phyloP scores from a whole-genome alignment of 1,140 invertebrate genomes.

The Radopholus similis region DNA sequence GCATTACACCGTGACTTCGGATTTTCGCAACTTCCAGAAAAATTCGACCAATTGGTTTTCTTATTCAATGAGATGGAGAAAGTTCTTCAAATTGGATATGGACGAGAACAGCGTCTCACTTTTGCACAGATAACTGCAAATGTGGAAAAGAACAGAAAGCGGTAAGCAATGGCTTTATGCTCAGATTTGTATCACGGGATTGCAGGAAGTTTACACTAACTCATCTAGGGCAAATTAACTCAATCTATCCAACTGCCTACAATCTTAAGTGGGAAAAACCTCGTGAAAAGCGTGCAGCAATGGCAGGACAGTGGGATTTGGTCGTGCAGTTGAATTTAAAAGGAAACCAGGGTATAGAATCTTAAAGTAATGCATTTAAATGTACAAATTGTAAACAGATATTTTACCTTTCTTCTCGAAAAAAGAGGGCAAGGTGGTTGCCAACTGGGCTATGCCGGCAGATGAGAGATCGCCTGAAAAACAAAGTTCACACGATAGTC shows the following conservation, averaged over 20 bases:
- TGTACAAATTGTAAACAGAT: too few relatives aligned
- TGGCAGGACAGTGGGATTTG: not conserved
- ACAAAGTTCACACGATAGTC: conserved; percentile 4
- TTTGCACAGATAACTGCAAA: not conserved
- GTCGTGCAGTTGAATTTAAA: not conserved
- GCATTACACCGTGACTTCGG: conserved; percentile 1
- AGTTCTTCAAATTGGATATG: not conserved
- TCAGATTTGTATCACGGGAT: too few relatives aligned
- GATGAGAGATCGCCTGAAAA: not conserved
- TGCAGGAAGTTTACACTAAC: not conserved
- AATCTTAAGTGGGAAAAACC: not conserved
- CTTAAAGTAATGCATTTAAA: too few relatives aligned
- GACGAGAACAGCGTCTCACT: not conserved
- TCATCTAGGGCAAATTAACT: not conserved
- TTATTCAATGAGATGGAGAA: conserved; percentile 5
- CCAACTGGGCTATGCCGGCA: not conserved
- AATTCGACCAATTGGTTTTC: not conserved
- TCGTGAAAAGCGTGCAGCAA: not conserved
- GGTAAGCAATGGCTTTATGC: too few relatives aligned
- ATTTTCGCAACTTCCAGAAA: conserved; percentile 7
- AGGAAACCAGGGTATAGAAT: conserved; percentile 3
- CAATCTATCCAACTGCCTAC: conserved; percentile 2
- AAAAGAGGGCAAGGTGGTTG: too few relatives aligned
- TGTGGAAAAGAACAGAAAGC: conserved; percentile 3
- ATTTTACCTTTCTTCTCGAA: too few relatives aligned